Evolutionary conservation across 2,113 vertebrate genomes (phyloP).

Genomic region (Cranoglanis bouderius): DNA sequence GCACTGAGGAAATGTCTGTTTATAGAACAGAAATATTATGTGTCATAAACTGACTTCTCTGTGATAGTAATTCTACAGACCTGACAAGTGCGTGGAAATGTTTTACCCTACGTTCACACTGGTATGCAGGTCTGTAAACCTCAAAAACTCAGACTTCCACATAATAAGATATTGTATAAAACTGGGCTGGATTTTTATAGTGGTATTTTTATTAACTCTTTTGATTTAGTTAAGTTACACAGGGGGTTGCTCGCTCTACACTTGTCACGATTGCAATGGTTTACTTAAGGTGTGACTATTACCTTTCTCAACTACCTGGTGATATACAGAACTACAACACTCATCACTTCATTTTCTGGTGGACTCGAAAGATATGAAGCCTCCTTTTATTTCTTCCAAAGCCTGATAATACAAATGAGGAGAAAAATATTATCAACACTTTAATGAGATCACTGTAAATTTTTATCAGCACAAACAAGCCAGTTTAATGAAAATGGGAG

Average conservation of each 20-base stretch:
- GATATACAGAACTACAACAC: neutral
- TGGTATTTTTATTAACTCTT: conserved; percentile 13
- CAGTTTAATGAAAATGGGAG: neutral
- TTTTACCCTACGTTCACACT: neutral
- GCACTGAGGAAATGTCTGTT: neutral
- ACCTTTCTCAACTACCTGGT: conserved; percentile 1
- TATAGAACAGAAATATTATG: neutral
- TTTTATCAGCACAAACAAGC: neutral
- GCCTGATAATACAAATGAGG: neutral
- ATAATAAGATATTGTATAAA: neutral
- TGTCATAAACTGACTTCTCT: neutral
- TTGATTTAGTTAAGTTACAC: neutral
- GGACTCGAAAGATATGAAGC: neutral
- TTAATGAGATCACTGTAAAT: neutral
- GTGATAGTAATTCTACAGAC: neutral
- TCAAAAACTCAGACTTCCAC: neutral
- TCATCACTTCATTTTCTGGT: conserved; percentile 4
- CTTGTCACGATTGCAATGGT: neutral
- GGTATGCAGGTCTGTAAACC: neutral
- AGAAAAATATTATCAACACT: neutral
- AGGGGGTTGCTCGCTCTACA: neutral
- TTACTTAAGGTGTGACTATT: conserved; percentile 38
- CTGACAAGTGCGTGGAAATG: neutral
- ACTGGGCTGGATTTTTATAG: neutral
- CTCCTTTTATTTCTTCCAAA: neutral